Evolutionary conservation across 2,888 invertebrate genomes (phyloP).

Genomic region (Chouioia cunea): DNA sequence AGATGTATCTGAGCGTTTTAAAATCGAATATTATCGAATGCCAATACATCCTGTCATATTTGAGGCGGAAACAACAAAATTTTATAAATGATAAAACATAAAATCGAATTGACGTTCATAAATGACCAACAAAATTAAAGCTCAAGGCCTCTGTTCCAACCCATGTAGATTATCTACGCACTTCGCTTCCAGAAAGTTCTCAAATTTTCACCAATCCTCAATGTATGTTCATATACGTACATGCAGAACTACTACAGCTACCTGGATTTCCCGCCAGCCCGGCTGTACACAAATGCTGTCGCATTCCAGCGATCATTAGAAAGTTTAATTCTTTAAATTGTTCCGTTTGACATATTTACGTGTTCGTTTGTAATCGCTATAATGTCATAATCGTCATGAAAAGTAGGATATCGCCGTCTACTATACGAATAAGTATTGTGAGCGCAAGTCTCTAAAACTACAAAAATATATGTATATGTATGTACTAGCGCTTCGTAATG

Average conservation of each 20-base stretch:
- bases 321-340: conserved; percentile 41
- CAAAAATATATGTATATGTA: conserved; percentile 59
- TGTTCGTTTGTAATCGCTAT: conserved; percentile 44
- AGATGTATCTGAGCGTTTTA: background rate
- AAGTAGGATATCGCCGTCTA: conserved; percentile 54
- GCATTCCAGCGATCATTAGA: conserved; percentile 23
- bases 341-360: conserved; percentile 31
- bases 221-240: conserved; percentile 42
- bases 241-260: conserved; percentile 59
- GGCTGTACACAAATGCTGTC: conserved; percentile 38
- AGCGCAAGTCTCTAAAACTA: conserved; percentile 63
- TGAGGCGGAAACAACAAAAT: conserved; percentile 10
- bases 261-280: conserved; percentile 54
- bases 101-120: conserved; percentile 11
- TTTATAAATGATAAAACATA: background rate
- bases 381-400: conserved; percentile 28
- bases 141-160: conserved; percentile 22
- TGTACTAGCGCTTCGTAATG: conserved; percentile 54
- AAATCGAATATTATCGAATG: conserved; percentile 7
- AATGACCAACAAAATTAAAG: conserved; percentile 22
- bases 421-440: conserved; percentile 58
- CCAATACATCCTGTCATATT: background rate
- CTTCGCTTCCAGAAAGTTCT: conserved; percentile 10
- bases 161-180: conserved; percentile 23
- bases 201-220: conserved; percentile 31